Evolutionary conservation across 2,113 vertebrate species (phyloP), one percentile per base, ranked within the genome.

Genomic region (Ammodytes dubius): DNA sequence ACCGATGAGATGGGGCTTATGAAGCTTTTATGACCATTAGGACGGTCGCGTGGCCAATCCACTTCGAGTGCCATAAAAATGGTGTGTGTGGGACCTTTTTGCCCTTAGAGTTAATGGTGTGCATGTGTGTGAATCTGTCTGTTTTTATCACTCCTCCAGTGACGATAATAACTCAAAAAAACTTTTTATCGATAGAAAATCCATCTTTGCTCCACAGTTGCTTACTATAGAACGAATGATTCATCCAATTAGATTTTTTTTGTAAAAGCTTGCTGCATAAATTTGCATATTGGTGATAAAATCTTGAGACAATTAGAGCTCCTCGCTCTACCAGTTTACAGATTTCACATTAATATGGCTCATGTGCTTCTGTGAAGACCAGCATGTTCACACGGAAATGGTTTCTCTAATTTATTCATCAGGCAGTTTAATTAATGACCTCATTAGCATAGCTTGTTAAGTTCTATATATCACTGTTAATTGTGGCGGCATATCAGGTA

Each of bases 201-300:
- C 59, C 63, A 19, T 42, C 39, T 73, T 68, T 47, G 64, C 54
- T 10, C 60, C 6, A 15, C 50, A 14, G 3, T 64, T 37, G 39
- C 7, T 54, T 19, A 37, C 69, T 10, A 15, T 35, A 42, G 43
- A 85, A 71, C 54, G 39, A 37, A 86, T 84, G 37, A 87, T 71
- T 46, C 65, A 74, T 71, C 50, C 65, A 74, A 68, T 84, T 74
- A 74, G 65, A 70, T 56, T 56, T 78, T 68, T 74, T 78, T 68
- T 74, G 66, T 65, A 15, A 61, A 53, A 56, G 71, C 74, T 63
- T 70, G 60, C 76, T 75, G 84, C 84, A 70, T 71, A 70, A 7
- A 90, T 91, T 88, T 80, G 65, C 84, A 85, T 87, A 74, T 80
- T 45, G 1, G 47, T 61, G 64, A 82, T 79, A 27, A 77, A 78